Evolutionary conservation across 2,888 invertebrate species (phyloP).

Genomic region (Leptogaster cylindrica): DNA sequence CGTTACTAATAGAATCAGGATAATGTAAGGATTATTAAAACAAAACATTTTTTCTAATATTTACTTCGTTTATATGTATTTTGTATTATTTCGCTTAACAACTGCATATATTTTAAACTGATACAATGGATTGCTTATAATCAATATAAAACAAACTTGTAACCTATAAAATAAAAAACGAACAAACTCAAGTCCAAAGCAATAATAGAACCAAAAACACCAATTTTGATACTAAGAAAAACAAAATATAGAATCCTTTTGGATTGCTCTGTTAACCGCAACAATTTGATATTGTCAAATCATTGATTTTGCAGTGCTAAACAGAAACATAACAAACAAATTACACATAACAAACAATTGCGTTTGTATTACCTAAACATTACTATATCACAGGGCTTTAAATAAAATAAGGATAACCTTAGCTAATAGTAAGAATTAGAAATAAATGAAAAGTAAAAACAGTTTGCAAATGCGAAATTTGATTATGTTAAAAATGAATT

Average conservation of each 20-base stretch:
- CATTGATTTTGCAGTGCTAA: too few relatives aligned
- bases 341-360: conserved; percentile 1
- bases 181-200: not conserved
- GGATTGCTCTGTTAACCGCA: too few relatives aligned
- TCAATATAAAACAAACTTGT: conserved; percentile 1
- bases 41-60: not conserved
- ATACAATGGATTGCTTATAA: conserved; percentile 25
- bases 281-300: too few relatives aligned
- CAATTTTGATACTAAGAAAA: not conserved
- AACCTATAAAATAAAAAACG: not conserved
- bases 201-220: not conserved
- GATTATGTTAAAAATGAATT: not conserved
- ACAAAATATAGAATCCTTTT: too few relatives aligned
- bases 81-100: conserved; percentile 32
- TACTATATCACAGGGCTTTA: conserved; percentile 30
- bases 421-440: conserved; percentile 16
- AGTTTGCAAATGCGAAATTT: conserved; percentile 1
- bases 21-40: too few relatives aligned
- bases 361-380: conserved; percentile 6
- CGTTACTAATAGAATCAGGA: too few relatives aligned
- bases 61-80: conserved; percentile 20
- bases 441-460: conserved; percentile 16
- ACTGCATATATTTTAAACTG: conserved; percentile 26
- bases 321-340: conserved; percentile 7
- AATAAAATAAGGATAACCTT: conserved; percentile 16